A percentile compares a stretch with the other conserved stretches of the same genome.
phyloP scores from a whole-genome alignment of 2,113 vertebrate species.

The Psilopsiagon aymara region DNA sequence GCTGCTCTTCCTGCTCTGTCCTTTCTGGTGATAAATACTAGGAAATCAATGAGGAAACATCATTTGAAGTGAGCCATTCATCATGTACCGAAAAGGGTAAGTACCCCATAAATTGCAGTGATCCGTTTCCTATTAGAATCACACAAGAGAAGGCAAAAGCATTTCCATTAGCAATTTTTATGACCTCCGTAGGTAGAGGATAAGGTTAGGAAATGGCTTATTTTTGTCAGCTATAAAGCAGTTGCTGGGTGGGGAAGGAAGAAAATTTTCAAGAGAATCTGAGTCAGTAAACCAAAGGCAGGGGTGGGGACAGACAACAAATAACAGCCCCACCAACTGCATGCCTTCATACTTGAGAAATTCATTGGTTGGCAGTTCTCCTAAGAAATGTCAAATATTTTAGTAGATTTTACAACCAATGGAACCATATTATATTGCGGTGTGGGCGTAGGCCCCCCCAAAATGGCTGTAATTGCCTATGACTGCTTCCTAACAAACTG shows the following conservation, averaged over 20 bases:
- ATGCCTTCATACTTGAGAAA: rapidly evolving
- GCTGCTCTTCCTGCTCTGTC: constrained; percentile 55
- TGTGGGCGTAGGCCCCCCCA: not conserved
- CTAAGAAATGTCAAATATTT: not conserved
- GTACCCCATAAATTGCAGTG: constrained; percentile 77
- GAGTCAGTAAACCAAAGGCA: not conserved
- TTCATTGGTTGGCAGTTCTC: not conserved
- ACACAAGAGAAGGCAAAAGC: constrained; percentile 76
- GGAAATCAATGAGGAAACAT: constrained; percentile 76
- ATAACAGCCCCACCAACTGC: not conserved
- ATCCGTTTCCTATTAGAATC: constrained; percentile 80
- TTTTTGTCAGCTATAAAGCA: constrained; percentile 73
- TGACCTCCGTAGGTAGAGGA: constrained; percentile 61
- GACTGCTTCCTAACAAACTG: not conserved
- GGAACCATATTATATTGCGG: not conserved
- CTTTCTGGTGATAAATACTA: constrained; percentile 71
- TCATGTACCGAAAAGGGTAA: constrained; percentile 76
- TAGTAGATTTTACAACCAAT: not conserved
- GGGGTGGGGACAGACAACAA: not conserved
- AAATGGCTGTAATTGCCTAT: not conserved
- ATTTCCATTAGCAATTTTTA: constrained; percentile 80
- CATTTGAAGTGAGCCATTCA: constrained; percentile 80
- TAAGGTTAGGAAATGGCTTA: constrained; percentile 77
- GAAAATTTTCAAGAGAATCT: constrained; percentile 26
- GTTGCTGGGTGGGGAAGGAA: constrained; percentile 56